A percentile compares a stretch with the other conserved stretches of the same genome.
These are phyloP conservation scores for Drosophila tani DNA, from an alignment of 1,140 invertebrate species.

Conservation along the genomic window DNA sequence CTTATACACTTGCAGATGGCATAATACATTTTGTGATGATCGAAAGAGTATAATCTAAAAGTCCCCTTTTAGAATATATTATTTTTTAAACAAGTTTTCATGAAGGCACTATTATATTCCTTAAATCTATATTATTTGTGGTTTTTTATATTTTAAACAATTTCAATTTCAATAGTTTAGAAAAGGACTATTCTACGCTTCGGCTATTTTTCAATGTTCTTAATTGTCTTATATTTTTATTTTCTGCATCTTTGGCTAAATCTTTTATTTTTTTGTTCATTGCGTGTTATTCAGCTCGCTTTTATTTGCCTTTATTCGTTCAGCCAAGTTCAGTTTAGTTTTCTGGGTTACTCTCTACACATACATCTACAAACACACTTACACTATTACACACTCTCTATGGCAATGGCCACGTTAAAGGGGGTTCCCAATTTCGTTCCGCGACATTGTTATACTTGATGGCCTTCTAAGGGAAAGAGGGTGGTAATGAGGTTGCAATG, in stretches of 20 bases:
- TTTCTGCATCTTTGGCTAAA: constrained; percentile 17
- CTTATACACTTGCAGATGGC: background rate
- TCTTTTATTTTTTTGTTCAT: constrained; percentile 58
- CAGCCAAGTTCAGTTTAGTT: constrained; percentile 50
- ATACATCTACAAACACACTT: constrained; percentile 4
- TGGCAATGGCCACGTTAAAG: constrained; percentile 43
- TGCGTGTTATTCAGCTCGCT: constrained; percentile 56
- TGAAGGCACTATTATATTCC: too few relatives aligned
- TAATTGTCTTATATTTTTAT: background rate
- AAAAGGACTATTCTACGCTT: too few relatives aligned
- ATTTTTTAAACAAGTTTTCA: background rate
- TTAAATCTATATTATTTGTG: too few relatives aligned
- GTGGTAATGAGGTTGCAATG: constrained; percentile 15
- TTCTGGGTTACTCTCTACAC: constrained; percentile 39
- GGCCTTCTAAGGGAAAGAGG: constrained; percentile 1
- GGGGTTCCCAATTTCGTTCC: constrained; percentile 51
- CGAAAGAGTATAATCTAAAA: background rate
- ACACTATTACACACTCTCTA: constrained; percentile 21
- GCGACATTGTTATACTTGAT: constrained; percentile 48
- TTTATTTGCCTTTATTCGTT: constrained; percentile 40
- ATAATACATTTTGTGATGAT: background rate
- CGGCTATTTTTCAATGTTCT: background rate
- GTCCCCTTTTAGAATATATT: background rate
- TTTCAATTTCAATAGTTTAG: too few relatives aligned
- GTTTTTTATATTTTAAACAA: too few relatives aligned